Evolutionary conservation across 2,113 vertebrate genomes (phyloP), one percentile per base, ranked within the genome.

Genomic region (Podocnemis expansa): DNA sequence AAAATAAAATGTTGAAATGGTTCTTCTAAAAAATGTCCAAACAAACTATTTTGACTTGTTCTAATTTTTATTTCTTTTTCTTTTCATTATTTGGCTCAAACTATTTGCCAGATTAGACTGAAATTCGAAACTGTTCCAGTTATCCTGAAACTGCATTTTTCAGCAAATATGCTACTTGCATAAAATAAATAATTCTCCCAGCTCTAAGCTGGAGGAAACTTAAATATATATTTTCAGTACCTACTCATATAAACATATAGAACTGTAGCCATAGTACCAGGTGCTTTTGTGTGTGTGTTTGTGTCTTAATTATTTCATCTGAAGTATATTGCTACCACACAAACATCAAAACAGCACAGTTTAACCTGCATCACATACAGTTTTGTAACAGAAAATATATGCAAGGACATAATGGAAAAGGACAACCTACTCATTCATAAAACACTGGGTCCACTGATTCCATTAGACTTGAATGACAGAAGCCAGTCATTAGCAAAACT

Each of bases 191-290:
- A 55, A 60, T 11, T 58, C 6, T 88, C 89, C 19, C 70, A 84
- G 85, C 95, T 91, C 29, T 75, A 9, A 29, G 0, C 0, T 38
- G 78, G 31, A 82, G 91, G 27, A 67, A 94, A 92, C 17, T 60
- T 63, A 86, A n/a, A 87, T n/a, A 58, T 76, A n/a, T n/a, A n/a
- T 90, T 96, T 96, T 91, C 78, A 88, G 54, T 51, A 86, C 83
- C 1, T 8, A 73, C 78, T 78, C 41, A 85, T 86, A 60, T 8
- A 94, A 82, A 87, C 14, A 56, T 9, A 25, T 51, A 76, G 79
- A 47, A 2, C 41, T 75, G 22, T 43, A 75, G 70, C 70, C 70
- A n/a, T n/a, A 67, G n/a, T n/a, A n/a, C 63, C 63, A n/a, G 34
- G 14, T n/a, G 31, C 29, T 34, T 63, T 63, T n/a, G n/a, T n/a